Evolutionary conservation across 2,797 vertebrate genomes (phyloP).

Genomic region (Myotis pilosus): DNA sequence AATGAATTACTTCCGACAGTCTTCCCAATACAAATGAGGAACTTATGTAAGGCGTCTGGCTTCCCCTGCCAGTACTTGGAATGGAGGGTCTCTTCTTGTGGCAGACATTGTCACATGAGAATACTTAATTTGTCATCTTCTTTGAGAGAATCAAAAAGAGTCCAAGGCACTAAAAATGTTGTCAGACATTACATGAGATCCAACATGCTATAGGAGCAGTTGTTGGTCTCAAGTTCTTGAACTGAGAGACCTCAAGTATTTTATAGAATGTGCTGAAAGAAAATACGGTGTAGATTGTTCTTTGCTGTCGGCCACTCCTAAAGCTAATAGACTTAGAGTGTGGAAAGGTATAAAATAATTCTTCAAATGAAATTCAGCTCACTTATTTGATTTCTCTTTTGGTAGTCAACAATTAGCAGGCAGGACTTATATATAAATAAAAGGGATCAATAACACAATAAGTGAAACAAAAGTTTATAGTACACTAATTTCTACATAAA

Average conservation of each 20-base stretch:
- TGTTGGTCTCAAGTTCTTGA: neutral
- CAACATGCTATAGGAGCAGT: neutral
- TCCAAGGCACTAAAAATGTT: slow-evolving; percentile 54
- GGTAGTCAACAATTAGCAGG: neutral
- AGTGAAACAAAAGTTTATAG: neutral
- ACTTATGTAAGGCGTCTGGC: slow-evolving; percentile 44
- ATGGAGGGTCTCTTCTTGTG: neutral
- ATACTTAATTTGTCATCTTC: slow-evolving; percentile 46
- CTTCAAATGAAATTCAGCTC: neutral
- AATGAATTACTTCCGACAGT: slow-evolving; percentile 38
- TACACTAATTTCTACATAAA: neutral
- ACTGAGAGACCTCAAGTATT: neutral
- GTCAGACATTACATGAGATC: slow-evolving; percentile 30
- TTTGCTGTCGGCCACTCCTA: neutral
- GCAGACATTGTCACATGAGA: slow-evolving; percentile 39
- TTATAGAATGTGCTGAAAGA: slow-evolving; percentile 3
- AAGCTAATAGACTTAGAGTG: neutral
- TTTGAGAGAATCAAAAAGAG: slow-evolving; percentile 39
- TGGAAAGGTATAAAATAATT: neutral
- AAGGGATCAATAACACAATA: neutral
- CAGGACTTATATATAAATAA: slow-evolving; percentile 8
- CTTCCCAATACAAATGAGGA: slow-evolving; percentile 10
- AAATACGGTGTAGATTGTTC: neutral
- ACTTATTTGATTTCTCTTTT: neutral
- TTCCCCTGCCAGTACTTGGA: neutral